phyloP scores from a whole-genome alignment of 2,888 invertebrate genomes.

The Xanthia togata region DNA sequence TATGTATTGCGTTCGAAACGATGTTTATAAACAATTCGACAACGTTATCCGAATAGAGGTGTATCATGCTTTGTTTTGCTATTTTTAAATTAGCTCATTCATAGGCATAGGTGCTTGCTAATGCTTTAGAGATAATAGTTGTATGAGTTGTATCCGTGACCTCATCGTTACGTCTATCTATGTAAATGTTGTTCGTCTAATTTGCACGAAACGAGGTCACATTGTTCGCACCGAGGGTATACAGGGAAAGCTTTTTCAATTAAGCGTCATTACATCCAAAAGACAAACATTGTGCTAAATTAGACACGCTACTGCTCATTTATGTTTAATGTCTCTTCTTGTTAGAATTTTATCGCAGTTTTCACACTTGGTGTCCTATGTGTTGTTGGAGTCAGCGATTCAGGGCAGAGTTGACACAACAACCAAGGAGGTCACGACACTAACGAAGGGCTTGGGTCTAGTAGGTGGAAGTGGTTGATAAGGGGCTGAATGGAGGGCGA shows the following conservation, averaged over 20 bases:
- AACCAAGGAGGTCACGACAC: conserved; percentile 81
- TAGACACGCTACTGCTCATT: conserved; percentile 62
- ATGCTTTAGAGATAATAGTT: conserved; percentile 13
- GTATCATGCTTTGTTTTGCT: conserved; percentile 39
- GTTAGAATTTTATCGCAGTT: conserved; percentile 33
- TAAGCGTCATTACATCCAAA: conserved; percentile 70
- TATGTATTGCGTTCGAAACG: conserved; percentile 31
- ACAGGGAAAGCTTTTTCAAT: conserved; percentile 81
- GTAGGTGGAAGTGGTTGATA: conserved; percentile 84
- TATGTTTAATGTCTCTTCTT: conserved; percentile 46
- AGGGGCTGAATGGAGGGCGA: conserved; percentile 86
- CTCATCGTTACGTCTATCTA: conserved; percentile 74
- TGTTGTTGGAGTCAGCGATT: conserved; percentile 54
- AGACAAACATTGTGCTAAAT: conserved; percentile 72
- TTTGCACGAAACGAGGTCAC: conserved; percentile 77
- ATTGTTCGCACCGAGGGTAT: conserved; percentile 75
- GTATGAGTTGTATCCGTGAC: conserved; percentile 68
- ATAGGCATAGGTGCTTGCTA: conserved; percentile 6
- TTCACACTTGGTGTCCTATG: conserved; percentile 54
- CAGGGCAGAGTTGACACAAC: conserved; percentile 74
- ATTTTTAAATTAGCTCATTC: conserved; percentile 21
- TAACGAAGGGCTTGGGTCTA: conserved; percentile 83
- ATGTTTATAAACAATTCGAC: conserved; percentile 56
- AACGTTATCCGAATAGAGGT: conserved; percentile 24
- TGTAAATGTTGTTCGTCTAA: conserved; percentile 78